phyloP scores from a whole-genome alignment of 2,888 invertebrate species.

The Drosophila buzzatii region DNA sequence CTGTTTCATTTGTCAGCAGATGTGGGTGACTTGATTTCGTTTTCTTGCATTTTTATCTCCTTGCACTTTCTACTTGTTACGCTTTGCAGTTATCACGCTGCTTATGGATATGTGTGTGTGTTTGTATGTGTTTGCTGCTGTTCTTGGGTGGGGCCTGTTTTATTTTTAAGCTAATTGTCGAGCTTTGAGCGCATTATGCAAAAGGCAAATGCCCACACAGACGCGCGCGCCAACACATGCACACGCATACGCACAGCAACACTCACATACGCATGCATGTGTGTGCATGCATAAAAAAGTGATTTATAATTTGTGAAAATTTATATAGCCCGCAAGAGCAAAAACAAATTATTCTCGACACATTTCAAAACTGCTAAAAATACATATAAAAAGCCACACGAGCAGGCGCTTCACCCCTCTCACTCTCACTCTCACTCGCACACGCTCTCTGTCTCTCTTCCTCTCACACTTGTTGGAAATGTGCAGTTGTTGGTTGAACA shows the following conservation, averaged over 20 bases:
- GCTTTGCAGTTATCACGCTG: conserved; percentile 41
- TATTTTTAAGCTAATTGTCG: conserved; percentile 65
- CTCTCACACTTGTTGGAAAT: conserved; percentile 11
- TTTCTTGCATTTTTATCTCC: conserved; percentile 52
- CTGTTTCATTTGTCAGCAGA: conserved; percentile 24
- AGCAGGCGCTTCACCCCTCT: conserved; percentile 21
- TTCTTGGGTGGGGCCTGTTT: conserved; percentile 60
- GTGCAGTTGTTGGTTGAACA: conserved; percentile 39
- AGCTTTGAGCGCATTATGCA: conserved; percentile 59
- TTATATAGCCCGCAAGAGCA: conserved; percentile 33
- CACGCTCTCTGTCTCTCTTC: neutral
- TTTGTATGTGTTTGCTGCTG: conserved; percentile 1
- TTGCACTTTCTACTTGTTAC: conserved; percentile 68
- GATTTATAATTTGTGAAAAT: conserved; percentile 69
- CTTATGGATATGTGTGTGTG: conserved; percentile 1
- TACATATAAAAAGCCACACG: conserved; percentile 70
- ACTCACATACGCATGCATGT: neutral
- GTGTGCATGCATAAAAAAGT: conserved; percentile 41
- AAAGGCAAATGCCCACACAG: conserved; percentile 26
- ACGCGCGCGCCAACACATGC: neutral
- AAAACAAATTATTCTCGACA: conserved; percentile 52
- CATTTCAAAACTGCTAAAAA: conserved; percentile 68
- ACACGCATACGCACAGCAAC: neutral
- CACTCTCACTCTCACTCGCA: neutral
- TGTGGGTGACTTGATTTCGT: conserved; percentile 57